Conservation (phyloP, 2,113 vertebrate species). For the Mobula hypostoma region DNA sequence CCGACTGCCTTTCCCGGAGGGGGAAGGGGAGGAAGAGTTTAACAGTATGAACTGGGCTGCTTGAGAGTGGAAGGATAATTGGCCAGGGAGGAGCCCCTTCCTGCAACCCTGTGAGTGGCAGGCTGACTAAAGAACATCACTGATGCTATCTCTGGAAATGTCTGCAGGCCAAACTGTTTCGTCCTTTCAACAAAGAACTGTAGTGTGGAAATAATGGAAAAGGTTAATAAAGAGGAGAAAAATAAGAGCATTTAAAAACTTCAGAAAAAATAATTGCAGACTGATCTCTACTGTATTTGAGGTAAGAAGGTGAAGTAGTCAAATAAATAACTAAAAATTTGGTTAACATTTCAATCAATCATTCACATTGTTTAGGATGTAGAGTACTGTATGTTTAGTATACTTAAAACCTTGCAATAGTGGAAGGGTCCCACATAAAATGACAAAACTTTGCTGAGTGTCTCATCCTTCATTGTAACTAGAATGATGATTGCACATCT, state of each 20-base stretch:
- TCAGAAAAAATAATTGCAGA: neutral
- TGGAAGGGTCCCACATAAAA: slow-evolving; percentile 1
- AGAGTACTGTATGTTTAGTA: neutral
- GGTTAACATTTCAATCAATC: neutral
- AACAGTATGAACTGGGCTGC: neutral
- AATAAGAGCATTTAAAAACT: neutral
- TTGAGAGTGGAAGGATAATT: neutral
- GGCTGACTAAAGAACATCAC: neutral
- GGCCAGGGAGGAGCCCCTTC: neutral
- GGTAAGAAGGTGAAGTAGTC: neutral
- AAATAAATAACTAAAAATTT: neutral
- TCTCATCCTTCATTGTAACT: neutral
- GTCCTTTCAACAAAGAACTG: neutral
- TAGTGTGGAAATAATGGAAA: neutral
- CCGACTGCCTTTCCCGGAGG: neutral
- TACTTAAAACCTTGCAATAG: neutral
- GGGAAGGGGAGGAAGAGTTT: neutral
- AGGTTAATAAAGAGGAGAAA: neutral
- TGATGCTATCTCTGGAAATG: neutral
- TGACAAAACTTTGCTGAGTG: neutral
- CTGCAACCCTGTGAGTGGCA: neutral
- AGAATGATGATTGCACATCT: neutral
- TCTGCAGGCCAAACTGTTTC: neutral
- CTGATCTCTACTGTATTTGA: neutral
- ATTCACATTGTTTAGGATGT: neutral